phyloP scores from a whole-genome alignment of 2,113 vertebrate genomes.

The Talpa occidentalis region DNA sequence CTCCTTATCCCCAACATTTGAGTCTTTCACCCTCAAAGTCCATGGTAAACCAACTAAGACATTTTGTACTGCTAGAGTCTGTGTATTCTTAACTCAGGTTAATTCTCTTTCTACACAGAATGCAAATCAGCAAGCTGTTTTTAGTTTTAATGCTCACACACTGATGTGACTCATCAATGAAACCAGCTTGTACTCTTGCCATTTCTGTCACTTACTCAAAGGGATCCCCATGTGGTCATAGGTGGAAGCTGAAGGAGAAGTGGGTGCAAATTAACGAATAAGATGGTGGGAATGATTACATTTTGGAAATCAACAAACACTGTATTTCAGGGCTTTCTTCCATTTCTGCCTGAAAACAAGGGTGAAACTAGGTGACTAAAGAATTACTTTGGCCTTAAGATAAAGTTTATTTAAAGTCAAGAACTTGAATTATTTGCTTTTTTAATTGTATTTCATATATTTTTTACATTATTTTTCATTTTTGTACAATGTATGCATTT shows the following conservation, averaged over 20 bases:
- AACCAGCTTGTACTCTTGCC: background rate
- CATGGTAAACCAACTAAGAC: background rate
- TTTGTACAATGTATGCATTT: no score
- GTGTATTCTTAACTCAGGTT: background rate
- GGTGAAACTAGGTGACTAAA: background rate
- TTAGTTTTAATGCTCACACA: background rate
- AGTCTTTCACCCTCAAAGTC: background rate
- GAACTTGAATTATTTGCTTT: background rate
- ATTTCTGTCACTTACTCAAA: background rate
- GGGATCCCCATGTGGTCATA: background rate
- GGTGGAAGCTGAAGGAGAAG: background rate
- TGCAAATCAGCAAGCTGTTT: background rate
- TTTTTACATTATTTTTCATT: no score
- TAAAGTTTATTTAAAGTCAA: slow-evolving; percentile 32
- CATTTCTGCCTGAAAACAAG: background rate
- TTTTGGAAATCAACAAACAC: background rate
- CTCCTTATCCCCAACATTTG: background rate
- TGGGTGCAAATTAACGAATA: background rate
- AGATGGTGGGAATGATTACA: background rate
- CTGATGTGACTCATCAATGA: background rate
- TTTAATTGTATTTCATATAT: no score
- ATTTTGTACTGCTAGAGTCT: background rate
- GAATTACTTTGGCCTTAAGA: background rate
- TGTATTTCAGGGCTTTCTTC: background rate
- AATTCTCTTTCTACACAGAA: background rate